phyloP scores from a whole-genome alignment of 2,797 vertebrate species.

The Paratrypauchen microcephalus region DNA sequence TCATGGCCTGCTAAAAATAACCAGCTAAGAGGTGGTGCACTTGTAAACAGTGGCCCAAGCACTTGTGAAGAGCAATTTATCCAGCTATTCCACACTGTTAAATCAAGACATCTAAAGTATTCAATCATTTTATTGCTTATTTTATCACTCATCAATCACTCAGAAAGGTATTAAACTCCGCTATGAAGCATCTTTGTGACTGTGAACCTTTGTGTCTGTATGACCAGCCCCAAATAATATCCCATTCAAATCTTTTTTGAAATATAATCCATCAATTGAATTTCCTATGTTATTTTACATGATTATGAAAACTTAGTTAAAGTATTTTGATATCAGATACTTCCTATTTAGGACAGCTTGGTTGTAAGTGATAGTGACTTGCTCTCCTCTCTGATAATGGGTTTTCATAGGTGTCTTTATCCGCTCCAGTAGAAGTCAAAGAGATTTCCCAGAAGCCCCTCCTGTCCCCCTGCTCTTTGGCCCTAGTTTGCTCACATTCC shows the following conservation, averaged over 20 bases:
- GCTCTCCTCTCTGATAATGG: conserved; percentile 38
- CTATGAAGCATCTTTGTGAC: background rate
- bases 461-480: conserved; percentile 51
- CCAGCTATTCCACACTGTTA: background rate
- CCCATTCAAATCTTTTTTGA: too few relatives aligned
- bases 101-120: background rate
- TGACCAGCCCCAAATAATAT: background rate
- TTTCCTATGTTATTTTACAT: background rate
- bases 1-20: conserved; percentile 61
- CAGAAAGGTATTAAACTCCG: background rate
- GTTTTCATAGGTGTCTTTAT: conserved; percentile 56
- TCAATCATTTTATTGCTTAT: background rate
- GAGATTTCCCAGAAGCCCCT: conserved; percentile 50
- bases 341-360: conserved; percentile 12
- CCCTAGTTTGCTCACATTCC: conserved; percentile 61
- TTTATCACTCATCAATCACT: background rate
- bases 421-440: conserved; percentile 41
- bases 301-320: background rate
- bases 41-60: conserved; percentile 31
- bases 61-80: conserved; percentile 15
- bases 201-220: background rate
- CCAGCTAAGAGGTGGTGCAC: conserved; percentile 33
- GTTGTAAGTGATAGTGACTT: conserved; percentile 12
- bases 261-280: too few relatives aligned
- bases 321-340: conserved; percentile 13